Base-by-base conservation (phyloP, 2,888 invertebrate species). In the Trissoscelio sp. region DNA sequence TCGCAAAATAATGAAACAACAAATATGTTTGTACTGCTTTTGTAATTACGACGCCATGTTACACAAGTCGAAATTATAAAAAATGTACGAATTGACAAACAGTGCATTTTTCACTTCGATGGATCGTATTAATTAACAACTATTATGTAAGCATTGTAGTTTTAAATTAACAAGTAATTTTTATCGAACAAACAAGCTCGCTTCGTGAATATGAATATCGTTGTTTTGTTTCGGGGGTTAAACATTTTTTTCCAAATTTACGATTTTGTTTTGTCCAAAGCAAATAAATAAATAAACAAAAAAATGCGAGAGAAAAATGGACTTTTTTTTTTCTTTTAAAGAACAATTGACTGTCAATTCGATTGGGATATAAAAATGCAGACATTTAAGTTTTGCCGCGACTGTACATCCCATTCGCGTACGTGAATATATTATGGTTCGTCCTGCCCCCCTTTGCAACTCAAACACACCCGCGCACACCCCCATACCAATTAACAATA, bases 401-500 rank as follows among this genome's bases (percentile, higher is more conserved):
- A 84, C 84, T 84, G 85, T 85, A 86, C 82, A 62, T 72, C 66
- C 70, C 31, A 75, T 67, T 81, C 72, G 72, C 66, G 53, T 67
- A 81, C 78, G 84, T 80, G 84, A 84, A 84, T 84, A 83, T 83
- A 83, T 84, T 83, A 84, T 81, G 84, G 84, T 82, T 83, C 73
- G 82, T 79, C 79, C 77, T 58, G 79, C 70, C 79, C 83, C 83
- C 83, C 83, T 81, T 81, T 66, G 83, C 74, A 83, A 77, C 81
- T 83, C 83, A 77, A 84, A 83, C 82, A 70, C 81, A 77, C 44
- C 73, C 62, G 79, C 75, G 70, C 82, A 79, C 79, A 79, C 81
- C 78, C 88, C 86, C 88, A 88, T 87, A 89, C 88, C 88, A 89
- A 90, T 90, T 90, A 90, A 90, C 89, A 88, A 90, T 90, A 90